Conservation (phyloP, 1,140 invertebrate species). For the Pseudomyrmex concolor region DNA sequence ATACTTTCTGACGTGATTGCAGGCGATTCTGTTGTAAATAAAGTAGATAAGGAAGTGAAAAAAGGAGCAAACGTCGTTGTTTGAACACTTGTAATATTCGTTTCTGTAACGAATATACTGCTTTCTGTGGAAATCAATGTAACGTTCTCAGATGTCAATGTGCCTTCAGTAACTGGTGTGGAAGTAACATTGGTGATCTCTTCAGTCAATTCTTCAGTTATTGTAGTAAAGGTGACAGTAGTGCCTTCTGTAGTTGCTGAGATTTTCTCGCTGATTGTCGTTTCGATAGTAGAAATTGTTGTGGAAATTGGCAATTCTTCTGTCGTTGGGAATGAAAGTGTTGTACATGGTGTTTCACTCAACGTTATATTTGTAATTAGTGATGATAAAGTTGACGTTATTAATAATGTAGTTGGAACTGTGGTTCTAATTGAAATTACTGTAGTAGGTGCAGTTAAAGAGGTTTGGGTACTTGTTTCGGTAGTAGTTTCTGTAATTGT, state of each 20-base stretch:
- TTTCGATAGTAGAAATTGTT: neutral
- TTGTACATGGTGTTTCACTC: constrained; percentile 7
- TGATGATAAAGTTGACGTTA: neutral
- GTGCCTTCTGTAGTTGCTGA: neutral
- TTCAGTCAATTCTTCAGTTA: constrained; percentile 28
- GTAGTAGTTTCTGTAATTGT: neutral
- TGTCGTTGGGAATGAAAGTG: neutral
- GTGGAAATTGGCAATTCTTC: neutral
- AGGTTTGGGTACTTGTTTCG: neutral
- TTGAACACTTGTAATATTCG: constrained; percentile 16
- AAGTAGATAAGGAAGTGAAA: neutral
- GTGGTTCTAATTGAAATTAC: neutral
- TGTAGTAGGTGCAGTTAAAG: constrained; percentile 1
- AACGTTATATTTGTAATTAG: constrained; percentile 1
- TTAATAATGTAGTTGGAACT: neutral
- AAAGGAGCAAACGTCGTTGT: neutral
- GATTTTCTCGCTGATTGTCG: neutral
- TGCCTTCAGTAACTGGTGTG: neutral
- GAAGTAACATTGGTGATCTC: neutral
- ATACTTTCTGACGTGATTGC: constrained; percentile 3
- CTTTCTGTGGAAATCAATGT: constrained; percentile 3
- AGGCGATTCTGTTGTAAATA: constrained; percentile 11
- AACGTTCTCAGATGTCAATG: neutral
- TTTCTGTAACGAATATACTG: constrained; percentile 7
- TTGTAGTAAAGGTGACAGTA: neutral